Base-by-base conservation (phyloP, 2,888 invertebrate genomes). In the Platerodrilus igneus region DNA sequence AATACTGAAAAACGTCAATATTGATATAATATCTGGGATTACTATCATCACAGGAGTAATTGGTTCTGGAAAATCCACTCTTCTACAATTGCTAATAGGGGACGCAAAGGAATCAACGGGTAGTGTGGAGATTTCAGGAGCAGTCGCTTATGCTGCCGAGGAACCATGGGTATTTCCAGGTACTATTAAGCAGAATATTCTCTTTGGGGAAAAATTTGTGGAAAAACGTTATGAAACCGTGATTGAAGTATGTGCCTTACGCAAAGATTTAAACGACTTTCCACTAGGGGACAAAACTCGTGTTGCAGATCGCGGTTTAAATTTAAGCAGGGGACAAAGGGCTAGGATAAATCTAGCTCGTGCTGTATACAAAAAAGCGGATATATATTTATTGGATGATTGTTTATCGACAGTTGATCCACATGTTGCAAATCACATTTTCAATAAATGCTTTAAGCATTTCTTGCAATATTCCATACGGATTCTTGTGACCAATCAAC, bases 321-420 rank as follows among this genome's bases (percentile, higher is more conserved):
- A 81, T 9, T 66, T 90, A 7, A 86, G 85, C 14, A 87, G 87
- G 7, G 87, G 87, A 9, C 88, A 88, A 65, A 77, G 78, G 60
- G 85, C 87, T 1, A 73, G 88, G 45, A 77, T 90, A 19, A 84
- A 83, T 62, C 68, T 89, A 29, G 85, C 84, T 0, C 71, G 86
- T 55, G 78, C 83, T 1, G 68, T 86, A 30, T 86, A 86, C 56
- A 76, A 76, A 50, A 74, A 81, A 50, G 81, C 83, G 1, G 86
- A 86, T 52, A 72, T 87, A 18, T 86, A 85, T 56, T 66, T 86
- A 20, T 63, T 86, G 23, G 86, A 88, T 55, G 86, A 87, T 62
- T 86, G 86, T 0, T 65, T 87, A 15, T 83, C 83, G 23, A 84
- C 86, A 0, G 84, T 87, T 1, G 87, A 87, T 56, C 73, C 81